phyloP scores from a whole-genome alignment of 1,140 invertebrate genomes.

The Anagrus nilaparvatae region DNA sequence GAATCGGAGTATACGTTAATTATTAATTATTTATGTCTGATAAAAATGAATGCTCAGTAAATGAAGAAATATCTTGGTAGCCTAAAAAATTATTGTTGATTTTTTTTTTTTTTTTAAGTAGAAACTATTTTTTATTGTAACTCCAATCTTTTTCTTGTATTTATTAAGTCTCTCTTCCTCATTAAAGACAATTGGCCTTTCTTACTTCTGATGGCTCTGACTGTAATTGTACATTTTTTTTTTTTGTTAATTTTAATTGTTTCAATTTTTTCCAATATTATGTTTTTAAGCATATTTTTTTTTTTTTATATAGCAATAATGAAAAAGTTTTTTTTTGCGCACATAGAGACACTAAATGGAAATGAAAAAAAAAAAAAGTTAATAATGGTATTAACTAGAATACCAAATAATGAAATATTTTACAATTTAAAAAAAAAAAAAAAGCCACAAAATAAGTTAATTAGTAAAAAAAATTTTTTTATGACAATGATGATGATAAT shows the following conservation, averaged over 20 bases:
- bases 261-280: conserved; percentile 3
- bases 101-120: conserved; percentile 3
- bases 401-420: too few relatives aligned
- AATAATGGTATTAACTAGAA: too few relatives aligned
- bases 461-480: too few relatives aligned
- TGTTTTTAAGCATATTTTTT: background rate
- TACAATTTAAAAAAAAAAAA: too few relatives aligned
- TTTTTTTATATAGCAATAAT: background rate
- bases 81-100: background rate
- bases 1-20: too few relatives aligned
- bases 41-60: too few relatives aligned
- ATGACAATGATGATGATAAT: too few relatives aligned
- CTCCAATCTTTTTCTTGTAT: conserved; percentile 1
- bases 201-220: conserved; percentile 15
- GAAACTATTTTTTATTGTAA: conserved; percentile 1
- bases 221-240: conserved; percentile 17
- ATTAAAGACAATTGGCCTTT: conserved; percentile 17
- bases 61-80: background rate
- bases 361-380: too few relatives aligned
- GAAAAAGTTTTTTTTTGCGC: background rate
- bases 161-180: conserved; percentile 5
- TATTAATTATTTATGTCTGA: too few relatives aligned
- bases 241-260: conserved; percentile 10
- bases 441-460: too few relatives aligned
- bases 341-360: background rate